Conservation (phyloP, 92 coral and sea anemone genomes). For the Palythoa caribaeorum region DNA sequence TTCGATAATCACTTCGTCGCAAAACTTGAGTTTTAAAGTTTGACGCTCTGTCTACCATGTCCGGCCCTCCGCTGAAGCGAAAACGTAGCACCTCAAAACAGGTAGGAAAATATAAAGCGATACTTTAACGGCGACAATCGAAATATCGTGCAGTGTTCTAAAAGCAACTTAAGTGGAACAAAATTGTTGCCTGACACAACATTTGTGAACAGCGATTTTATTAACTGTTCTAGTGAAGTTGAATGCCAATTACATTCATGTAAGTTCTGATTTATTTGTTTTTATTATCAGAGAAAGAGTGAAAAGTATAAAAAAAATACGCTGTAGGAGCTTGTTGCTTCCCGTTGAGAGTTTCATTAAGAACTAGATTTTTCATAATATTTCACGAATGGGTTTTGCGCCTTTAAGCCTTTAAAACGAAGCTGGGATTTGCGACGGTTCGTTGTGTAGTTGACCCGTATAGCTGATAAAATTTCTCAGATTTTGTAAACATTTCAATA, state of each 20-base stretch:
- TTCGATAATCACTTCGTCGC: not conserved
- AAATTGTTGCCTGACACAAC: not conserved
- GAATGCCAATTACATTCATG: not conserved
- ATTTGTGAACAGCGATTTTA: not conserved
- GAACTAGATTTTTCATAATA: not conserved
- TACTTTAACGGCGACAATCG: not conserved
- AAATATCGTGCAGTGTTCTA: not conserved
- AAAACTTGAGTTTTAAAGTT: not conserved
- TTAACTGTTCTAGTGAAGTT: not conserved
- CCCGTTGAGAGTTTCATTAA: not conserved
- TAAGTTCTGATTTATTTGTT: not conserved
- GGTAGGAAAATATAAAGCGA: constrained; percentile 15
- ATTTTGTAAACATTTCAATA: not conserved
- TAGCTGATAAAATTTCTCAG: not conserved
- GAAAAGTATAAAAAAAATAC: too few species aligned
- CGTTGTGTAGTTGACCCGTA: not conserved
- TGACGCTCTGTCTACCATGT: constrained; percentile 1
- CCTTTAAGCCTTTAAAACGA: not conserved
- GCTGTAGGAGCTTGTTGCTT: not conserved
- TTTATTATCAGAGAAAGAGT: not conserved
- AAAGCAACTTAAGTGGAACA: not conserved
- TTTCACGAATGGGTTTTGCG: not conserved
- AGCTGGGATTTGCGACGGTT: not conserved
- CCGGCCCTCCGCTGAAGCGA: constrained; percentile 32
- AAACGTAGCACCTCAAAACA: constrained; percentile 41